Evolutionary conservation across 2,888 invertebrate species (phyloP).

Genomic region (Nomada fucata): DNA sequence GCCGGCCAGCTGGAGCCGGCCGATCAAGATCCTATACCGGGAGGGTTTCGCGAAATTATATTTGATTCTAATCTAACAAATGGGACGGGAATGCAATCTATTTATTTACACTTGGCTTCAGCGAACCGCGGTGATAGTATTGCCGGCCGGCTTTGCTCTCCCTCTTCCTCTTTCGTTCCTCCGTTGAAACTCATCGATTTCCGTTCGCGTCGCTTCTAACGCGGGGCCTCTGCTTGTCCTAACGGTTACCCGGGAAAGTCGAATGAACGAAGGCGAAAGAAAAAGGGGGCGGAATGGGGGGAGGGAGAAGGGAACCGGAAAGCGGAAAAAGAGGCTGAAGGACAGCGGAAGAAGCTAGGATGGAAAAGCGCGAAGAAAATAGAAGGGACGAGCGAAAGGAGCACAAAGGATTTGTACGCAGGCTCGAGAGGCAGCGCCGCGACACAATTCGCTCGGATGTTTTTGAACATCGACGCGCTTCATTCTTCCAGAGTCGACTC

Average conservation of each 20-base stretch:
- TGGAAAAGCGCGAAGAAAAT: background rate
- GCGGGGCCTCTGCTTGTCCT: slow-evolving; percentile 24
- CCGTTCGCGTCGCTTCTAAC: slow-evolving; percentile 12
- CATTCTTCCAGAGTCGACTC: slow-evolving; percentile 34
- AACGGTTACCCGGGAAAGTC: background rate
- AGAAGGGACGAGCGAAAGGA: background rate
- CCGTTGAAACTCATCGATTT: slow-evolving; percentile 46
- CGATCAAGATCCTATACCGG: slow-evolving; percentile 52
- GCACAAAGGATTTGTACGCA: slow-evolving; percentile 8
- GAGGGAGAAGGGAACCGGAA: background rate
- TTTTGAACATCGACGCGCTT: slow-evolving; percentile 35
- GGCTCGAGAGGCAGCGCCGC: slow-evolving; percentile 36
- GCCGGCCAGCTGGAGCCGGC: background rate
- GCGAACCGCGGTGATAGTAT: slow-evolving; percentile 69
- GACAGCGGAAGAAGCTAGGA: background rate
- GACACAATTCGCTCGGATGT: slow-evolving; percentile 37
- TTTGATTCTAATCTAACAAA: slow-evolving; percentile 83
- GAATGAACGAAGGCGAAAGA: background rate
- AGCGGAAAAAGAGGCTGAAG: background rate
- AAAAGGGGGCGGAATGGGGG: background rate
- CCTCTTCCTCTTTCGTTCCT: background rate
- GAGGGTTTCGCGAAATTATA: slow-evolving; percentile 77
- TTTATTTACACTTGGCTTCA: slow-evolving; percentile 81
- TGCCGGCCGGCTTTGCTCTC: slow-evolving; percentile 44
- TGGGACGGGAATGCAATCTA: slow-evolving; percentile 79